Percentiles rank a stretch among this genome's conserved stretches.
Evolutionary conservation across 2,113 vertebrate species (phyloP).

Genomic region (Lipophrys pholis): DNA sequence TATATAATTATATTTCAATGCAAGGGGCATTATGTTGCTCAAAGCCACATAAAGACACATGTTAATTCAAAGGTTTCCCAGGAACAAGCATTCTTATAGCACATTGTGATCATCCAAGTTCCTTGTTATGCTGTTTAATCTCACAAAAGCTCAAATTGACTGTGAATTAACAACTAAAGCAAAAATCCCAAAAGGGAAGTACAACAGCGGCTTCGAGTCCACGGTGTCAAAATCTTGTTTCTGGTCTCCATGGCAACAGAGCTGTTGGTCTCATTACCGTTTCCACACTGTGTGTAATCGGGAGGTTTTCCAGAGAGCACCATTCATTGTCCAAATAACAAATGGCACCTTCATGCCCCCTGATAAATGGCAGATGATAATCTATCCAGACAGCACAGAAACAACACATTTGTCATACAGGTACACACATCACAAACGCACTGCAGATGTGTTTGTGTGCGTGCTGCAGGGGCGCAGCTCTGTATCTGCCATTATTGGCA

Average conservation of each 20-base stretch:
- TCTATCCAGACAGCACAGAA: constrained; percentile 69
- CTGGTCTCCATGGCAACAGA: constrained; percentile 76
- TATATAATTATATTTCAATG: constrained; percentile 38
- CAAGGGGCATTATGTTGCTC: constrained; percentile 24
- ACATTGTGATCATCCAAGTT: constrained; percentile 10
- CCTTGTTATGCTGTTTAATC: constrained; percentile 20
- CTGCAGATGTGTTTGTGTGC: constrained; percentile 12
- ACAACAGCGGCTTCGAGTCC: constrained; percentile 49
- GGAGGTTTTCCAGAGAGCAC: constrained; percentile 72
- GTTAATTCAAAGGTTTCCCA: constrained; percentile 35
- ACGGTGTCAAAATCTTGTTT: constrained; percentile 69
- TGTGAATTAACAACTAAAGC: constrained; percentile 52
- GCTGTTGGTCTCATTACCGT: constrained; percentile 76
- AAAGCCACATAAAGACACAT: constrained; percentile 19
- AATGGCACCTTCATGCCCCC: constrained; percentile 73
- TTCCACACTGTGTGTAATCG: constrained; percentile 72
- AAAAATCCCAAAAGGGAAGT: constrained; percentile 45
- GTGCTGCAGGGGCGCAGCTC: constrained; percentile 15
- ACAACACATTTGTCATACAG: constrained; percentile 75
- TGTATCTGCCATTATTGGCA: constrained; percentile 31
- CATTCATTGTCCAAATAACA: constrained; percentile 79
- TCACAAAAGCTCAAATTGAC: constrained; percentile 45
- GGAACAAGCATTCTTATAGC: neutral
- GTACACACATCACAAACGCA: constrained; percentile 52
- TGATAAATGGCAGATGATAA: constrained; percentile 81